Conservation (phyloP, 2,888 invertebrate species). For the Pheosia gnoma region DNA sequence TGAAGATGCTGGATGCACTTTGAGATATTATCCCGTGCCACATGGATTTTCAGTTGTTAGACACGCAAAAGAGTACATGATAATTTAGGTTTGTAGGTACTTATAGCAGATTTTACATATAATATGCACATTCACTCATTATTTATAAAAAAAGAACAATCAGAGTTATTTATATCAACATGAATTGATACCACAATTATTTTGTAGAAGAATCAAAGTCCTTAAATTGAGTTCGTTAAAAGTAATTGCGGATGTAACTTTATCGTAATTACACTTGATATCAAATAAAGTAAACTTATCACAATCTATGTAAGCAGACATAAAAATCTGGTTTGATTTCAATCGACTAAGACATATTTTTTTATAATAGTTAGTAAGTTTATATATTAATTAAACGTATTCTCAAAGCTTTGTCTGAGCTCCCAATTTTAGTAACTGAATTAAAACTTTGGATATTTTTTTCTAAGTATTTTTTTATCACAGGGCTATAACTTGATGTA, state of each 20-base stretch:
- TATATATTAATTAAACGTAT: neutral
- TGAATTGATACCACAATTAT: neutral
- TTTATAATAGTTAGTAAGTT: neutral
- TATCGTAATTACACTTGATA: neutral
- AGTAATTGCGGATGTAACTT: slow-evolving; percentile 3
- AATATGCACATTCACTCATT: too few species aligned
- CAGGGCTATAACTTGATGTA: neutral
- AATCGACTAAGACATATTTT: neutral
- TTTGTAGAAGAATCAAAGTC: too few species aligned
- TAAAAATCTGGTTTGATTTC: neutral
- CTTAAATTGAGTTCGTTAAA: neutral
- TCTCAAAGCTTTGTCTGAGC: neutral
- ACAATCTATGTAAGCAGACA: neutral
- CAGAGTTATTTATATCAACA: too few species aligned
- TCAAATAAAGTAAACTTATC: neutral
- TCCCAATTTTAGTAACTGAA: neutral
- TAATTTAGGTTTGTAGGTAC: too few species aligned
- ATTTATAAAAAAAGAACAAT: too few species aligned
- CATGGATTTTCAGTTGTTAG: slow-evolving; percentile 12
- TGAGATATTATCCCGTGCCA: slow-evolving; percentile 10
- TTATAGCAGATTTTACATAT: too few species aligned
- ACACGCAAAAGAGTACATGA: neutral
- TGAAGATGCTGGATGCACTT: slow-evolving; percentile 32
- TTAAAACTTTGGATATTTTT: neutral
- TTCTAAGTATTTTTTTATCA: neutral